Evolutionary conservation across 1,140 invertebrate species (phyloP), one percentile per base, ranked within the genome.

Genomic region (Mycetomoellerius zeteki): DNA sequence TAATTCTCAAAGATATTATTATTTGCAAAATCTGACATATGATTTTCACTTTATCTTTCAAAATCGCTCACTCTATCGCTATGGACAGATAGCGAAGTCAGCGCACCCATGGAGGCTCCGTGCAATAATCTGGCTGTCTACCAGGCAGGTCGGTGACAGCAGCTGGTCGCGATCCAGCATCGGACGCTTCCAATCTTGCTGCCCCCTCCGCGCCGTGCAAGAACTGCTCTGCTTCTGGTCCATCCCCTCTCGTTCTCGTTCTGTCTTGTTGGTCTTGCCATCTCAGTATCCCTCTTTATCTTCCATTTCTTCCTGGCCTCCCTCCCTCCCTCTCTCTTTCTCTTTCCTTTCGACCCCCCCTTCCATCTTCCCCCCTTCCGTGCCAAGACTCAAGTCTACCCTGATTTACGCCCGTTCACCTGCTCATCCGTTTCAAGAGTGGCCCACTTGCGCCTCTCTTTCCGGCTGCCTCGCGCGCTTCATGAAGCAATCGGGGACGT

Each of bases 361-460:
- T 86, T 60, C 30, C 72, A 19, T 69, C 62, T 77, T 14, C 50
- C 52, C 73, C 65, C 52, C 21, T 77, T 86, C 27, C 80, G 50
- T 58, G 78, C 54, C 50, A n/a, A 56, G 30, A 27, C 80, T 84
- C 67, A 86, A 88, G 89, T 88, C 88, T 88, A 90, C 90, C 90
- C 92, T 92, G 91, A 93, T 93, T 93, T 94, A 93, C 91, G 86
- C 86, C 64, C 85, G 89, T 76, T 93, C 92, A 93, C 92, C 92
- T 93, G 93, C 87, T 93, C 91, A 92, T 93, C 92, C 92, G 91
- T 90, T 89, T 93, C 90, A 93, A 90, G 85, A 89, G 89, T 92
- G 89, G 90, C 90, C 92, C 91, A 92, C 89, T 93, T 93, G 90
- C 86, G 30, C 52, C 56, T 80, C 73, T 89, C 92, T 88, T 92